Conservation (phyloP, 1,140 invertebrate genomes). For the Leptoteleia sp. region DNA sequence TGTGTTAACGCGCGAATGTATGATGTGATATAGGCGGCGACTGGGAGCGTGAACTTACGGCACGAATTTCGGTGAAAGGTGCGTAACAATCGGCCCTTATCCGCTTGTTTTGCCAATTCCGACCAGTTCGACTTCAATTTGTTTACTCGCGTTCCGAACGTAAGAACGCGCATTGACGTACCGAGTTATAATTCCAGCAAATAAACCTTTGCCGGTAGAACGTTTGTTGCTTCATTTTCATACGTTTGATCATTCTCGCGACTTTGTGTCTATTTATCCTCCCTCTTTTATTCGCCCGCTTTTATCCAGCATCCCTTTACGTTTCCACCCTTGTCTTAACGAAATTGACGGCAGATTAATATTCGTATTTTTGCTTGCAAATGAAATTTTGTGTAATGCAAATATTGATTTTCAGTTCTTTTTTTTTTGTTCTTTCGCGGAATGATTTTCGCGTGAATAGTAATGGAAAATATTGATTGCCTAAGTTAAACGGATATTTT, state of each 20-base stretch:
- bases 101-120: slow-evolving; percentile 59
- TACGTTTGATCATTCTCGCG: slow-evolving; percentile 40
- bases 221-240: neutral
- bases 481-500: neutral
- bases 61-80: slow-evolving; percentile 63
- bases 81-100: slow-evolving; percentile 59
- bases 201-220: too few relatives aligned
- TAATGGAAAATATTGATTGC: neutral
- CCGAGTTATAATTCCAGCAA: too few relatives aligned
- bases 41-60: slow-evolving; percentile 10
- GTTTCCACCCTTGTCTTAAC: slow-evolving; percentile 48
- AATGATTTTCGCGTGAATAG: neutral
- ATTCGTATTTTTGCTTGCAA: neutral
- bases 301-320: slow-evolving; percentile 42
- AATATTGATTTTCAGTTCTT: neutral
- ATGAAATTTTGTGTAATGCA: neutral
- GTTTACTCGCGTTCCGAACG: slow-evolving; percentile 54
- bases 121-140: slow-evolving; percentile 56
- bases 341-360: slow-evolving; percentile 18
- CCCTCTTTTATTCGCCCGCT: slow-evolving; percentile 42
- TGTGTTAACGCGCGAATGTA: slow-evolving; percentile 50
- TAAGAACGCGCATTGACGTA: neutral
- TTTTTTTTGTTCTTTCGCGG: too few relatives aligned
- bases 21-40: slow-evolving; percentile 55
- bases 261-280: slow-evolving; percentile 51